Base-by-base conservation (phyloP, 2,797 vertebrate genomes). In the Sebastes oblongus region DNA sequence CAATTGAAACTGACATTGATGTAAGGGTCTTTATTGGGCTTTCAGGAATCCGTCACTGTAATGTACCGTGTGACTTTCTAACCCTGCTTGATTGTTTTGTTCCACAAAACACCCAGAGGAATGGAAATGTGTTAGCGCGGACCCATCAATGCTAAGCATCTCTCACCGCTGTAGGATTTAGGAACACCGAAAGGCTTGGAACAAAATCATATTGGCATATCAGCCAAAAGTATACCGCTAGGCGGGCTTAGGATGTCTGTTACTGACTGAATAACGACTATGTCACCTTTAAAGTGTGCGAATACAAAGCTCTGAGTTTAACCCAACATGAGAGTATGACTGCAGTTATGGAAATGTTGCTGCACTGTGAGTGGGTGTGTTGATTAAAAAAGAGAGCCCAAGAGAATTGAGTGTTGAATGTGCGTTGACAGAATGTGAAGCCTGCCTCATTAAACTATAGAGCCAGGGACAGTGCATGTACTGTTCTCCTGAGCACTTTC, bases 1-100 rank as follows among this genome's bases (percentile, higher is more conserved):
- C 94, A 94, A 91, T 94, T 93, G 85, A 78, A 89, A 69, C 74
- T 94, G 93, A 86, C 94, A 88, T 88, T 94, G 95, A 94, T 94
- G 79, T 93, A 94, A 85, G 77, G 86, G 80, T 85, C 88, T 92
- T 94, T 93, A 95, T 93, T 91, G 86, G 85, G 83, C 88, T 89
- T 91, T 92, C 91, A 92, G 87, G 91, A 89, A 93, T 91, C 87
- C 54, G 87, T 93, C 92, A 94, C 79, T 74, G 82, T 94, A 93
- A 95, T 94, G 90, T 91, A 93, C 90, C 83, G 56, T 73, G 88
- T 92, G 92, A 89, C 85, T 91, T 91, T 88, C 91, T 83, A 86
- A 81, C 84, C 81, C 82, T 60, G 68, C 82, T 75, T 88, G 91
- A 90, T 90, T 93, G 88, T 93, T 92, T 87, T 87, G 77, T 79